Evolutionary conservation across 2,797 vertebrate species (phyloP).

Genomic region (Tinamus major): DNA sequence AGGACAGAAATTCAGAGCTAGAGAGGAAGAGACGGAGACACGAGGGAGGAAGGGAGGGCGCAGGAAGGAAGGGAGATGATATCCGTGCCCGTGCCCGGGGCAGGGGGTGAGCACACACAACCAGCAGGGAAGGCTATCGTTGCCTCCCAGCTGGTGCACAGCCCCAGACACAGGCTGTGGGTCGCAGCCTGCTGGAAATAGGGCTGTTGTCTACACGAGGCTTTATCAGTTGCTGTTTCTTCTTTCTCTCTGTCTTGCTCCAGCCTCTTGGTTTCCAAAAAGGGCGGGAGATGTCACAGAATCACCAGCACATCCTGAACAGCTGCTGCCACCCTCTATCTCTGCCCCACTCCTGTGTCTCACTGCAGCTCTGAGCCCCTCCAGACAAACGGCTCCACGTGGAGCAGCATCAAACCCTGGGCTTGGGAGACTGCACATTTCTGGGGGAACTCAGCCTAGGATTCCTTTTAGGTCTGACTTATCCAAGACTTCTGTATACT

Average conservation of each 20-base stretch:
- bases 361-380: neutral
- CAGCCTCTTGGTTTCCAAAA: neutral
- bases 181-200: neutral
- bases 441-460: neutral
- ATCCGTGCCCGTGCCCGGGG: constrained; percentile 8
- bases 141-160: constrained; percentile 52
- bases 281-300: constrained; percentile 47
- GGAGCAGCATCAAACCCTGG: neutral
- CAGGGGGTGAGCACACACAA: constrained; percentile 28
- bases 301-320: constrained; percentile 51
- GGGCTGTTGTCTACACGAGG: neutral
- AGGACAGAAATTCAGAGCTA: neutral
- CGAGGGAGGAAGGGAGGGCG: constrained; percentile 1
- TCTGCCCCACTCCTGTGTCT: constrained; percentile 9
- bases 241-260: neutral
- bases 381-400: neutral
- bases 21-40: constrained; percentile 13
- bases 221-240: constrained; percentile 55
- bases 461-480: neutral
- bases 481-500: neutral
- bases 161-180: neutral
- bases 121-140: constrained; percentile 31
- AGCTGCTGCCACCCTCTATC: constrained; percentile 58
- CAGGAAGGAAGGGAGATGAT: constrained; percentile 25
- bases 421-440: fast-evolving